These are phyloP conservation scores for Streptopelia turtur DNA, from an alignment of 2,797 vertebrate genomes.

Conservation along the genomic window DNA sequence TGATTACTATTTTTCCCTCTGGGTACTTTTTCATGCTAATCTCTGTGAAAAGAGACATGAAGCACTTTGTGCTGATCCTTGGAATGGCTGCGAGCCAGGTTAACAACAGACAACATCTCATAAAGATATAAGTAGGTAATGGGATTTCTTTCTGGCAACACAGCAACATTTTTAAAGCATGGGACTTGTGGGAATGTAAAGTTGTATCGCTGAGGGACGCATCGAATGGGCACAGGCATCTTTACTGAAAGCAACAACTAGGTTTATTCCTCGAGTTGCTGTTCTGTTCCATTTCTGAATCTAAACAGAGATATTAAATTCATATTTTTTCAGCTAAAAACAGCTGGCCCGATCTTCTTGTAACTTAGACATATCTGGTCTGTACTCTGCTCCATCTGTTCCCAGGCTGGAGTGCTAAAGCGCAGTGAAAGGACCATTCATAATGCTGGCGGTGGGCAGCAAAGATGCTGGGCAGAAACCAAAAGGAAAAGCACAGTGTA, in stretches of 20 bases:
- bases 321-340: background rate
- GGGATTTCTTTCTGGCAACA: background rate
- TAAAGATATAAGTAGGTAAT: background rate
- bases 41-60: background rate
- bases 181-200: background rate
- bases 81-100: background rate
- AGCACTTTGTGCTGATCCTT: background rate
- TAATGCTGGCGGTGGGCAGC: background rate
- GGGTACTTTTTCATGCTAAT: background rate
- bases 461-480: background rate
- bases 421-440: background rate
- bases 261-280: background rate
- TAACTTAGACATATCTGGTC: background rate
- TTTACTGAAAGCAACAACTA: background rate
- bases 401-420: background rate
- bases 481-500: background rate
- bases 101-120: background rate
- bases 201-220: background rate
- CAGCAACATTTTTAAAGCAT: background rate
- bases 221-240: background rate
- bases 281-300: background rate
- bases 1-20: background rate
- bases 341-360: background rate
- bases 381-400: background rate
- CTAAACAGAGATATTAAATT: background rate